phyloP scores from a whole-genome alignment of 1,140 invertebrate species.

The Penaeus chinensis region DNA sequence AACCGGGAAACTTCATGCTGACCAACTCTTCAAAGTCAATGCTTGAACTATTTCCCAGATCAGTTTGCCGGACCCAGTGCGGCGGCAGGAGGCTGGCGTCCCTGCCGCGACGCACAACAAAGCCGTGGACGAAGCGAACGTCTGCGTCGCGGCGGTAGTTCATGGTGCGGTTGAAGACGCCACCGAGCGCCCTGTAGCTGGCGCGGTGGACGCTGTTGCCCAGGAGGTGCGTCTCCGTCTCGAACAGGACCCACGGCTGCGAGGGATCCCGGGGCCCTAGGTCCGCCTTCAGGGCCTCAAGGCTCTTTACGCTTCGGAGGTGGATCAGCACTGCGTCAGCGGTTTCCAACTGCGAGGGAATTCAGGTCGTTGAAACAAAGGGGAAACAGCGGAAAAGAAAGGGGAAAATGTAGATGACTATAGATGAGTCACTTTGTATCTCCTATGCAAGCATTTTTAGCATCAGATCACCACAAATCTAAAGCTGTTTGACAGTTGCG shows the following conservation, averaged over 20 bases:
- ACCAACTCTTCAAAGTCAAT: too few relatives aligned
- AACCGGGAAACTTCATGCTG: not conserved
- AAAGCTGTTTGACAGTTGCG: too few relatives aligned
- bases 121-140: constrained; percentile 69
- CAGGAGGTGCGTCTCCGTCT: constrained; percentile 19
- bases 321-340: constrained; percentile 38
- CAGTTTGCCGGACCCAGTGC: constrained; percentile 59
- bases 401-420: too few relatives aligned
- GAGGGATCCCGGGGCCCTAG: constrained; percentile 22
- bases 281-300: not conserved
- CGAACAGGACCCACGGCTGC: constrained; percentile 40
- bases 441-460: too few relatives aligned
- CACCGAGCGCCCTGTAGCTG: constrained; percentile 27
- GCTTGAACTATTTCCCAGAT: too few relatives aligned
- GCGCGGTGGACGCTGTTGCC: constrained; percentile 40
- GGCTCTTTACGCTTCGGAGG: constrained; percentile 18
- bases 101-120: constrained; percentile 21
- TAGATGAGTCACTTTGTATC: too few relatives aligned
- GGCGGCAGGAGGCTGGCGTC: too few relatives aligned
- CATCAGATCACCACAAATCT: too few relatives aligned
- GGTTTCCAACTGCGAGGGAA: not conserved
- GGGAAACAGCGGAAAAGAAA: too few relatives aligned
- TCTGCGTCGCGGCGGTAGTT: constrained; percentile 74
- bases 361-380: too few relatives aligned
- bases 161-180: constrained; percentile 74